phyloP scores from a whole-genome alignment of 64 coral and sea anemone species.

The Stylophora pistillata region DNA sequence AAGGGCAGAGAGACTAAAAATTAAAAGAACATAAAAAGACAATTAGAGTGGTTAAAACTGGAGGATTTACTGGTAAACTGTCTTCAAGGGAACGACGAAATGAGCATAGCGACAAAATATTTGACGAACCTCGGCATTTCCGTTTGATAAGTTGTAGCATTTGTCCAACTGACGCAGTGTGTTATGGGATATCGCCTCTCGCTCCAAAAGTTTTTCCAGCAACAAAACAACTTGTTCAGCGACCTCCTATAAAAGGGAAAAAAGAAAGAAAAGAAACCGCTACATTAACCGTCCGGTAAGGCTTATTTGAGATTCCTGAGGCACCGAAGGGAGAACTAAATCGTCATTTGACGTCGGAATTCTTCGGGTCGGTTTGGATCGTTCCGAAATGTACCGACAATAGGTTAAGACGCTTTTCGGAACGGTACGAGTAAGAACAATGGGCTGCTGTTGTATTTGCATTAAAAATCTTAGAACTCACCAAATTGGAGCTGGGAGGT shows the following conservation, averaged over 20 bases:
- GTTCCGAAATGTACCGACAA: too few relatives aligned
- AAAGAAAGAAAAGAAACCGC: neutral
- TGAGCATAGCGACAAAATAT: neutral
- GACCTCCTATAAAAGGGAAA: slow-evolving; percentile 50
- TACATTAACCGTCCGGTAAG: neutral
- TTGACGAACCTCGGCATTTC: slow-evolving; percentile 83
- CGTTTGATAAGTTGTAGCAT: slow-evolving; percentile 75
- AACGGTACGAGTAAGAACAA: too few relatives aligned
- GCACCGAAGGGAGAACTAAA: neutral
- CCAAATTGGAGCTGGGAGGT: slow-evolving; percentile 45
- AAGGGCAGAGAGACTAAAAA: too few relatives aligned
- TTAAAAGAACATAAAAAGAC: too few relatives aligned
- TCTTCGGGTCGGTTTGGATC: neutral
- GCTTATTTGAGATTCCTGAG: neutral
- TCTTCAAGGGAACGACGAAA: neutral
- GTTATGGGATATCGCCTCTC: slow-evolving; percentile 67
- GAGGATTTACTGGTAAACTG: too few relatives aligned
- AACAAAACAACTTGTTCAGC: slow-evolving; percentile 90
- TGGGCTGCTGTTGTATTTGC: too few relatives aligned
- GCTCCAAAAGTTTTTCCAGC: slow-evolving; percentile 88
- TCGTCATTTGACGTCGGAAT: neutral
- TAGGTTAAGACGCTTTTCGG: too few relatives aligned
- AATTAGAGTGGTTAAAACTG: too few relatives aligned
- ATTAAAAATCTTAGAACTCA: neutral
- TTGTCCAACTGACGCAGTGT: slow-evolving; percentile 90